Conservation (phyloP, 2,888 invertebrate genomes). For the Papilio protenor region DNA sequence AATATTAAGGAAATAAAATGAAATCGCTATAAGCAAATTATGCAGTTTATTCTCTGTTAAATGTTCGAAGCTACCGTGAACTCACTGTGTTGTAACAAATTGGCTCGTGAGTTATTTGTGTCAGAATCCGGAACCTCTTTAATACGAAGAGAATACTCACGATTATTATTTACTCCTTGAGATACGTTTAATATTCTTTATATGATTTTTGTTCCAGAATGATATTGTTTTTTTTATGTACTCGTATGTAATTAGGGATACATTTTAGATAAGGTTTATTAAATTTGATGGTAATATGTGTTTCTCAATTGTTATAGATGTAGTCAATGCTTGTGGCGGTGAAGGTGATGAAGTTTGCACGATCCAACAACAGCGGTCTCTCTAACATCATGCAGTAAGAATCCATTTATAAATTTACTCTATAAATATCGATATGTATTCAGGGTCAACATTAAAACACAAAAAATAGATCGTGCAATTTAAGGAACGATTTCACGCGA, state of each 20-base stretch:
- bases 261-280: neutral
- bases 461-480: slow-evolving; percentile 63
- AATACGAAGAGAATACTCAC: neutral
- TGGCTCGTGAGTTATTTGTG: slow-evolving; percentile 21
- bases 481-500: slow-evolving; percentile 26
- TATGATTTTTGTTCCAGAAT: neutral
- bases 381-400: slow-evolving; percentile 55
- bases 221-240: neutral
- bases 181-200: neutral
- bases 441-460: slow-evolving; percentile 9
- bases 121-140: slow-evolving; percentile 19
- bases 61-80: slow-evolving; percentile 17
- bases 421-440: neutral
- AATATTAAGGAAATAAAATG: neutral
- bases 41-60: neutral
- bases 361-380: slow-evolving; percentile 84
- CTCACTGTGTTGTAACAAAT: slow-evolving; percentile 6
- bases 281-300: slow-evolving; percentile 64
- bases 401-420: neutral
- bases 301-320: slow-evolving; percentile 89
- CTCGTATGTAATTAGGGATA: neutral
- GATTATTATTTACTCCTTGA: neutral
- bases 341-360: slow-evolving; percentile 88
- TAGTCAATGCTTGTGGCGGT: slow-evolving; percentile 95
- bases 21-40: neutral